Evolutionary conservation across 2,113 vertebrate species (phyloP).

Genomic region (Grus americana): DNA sequence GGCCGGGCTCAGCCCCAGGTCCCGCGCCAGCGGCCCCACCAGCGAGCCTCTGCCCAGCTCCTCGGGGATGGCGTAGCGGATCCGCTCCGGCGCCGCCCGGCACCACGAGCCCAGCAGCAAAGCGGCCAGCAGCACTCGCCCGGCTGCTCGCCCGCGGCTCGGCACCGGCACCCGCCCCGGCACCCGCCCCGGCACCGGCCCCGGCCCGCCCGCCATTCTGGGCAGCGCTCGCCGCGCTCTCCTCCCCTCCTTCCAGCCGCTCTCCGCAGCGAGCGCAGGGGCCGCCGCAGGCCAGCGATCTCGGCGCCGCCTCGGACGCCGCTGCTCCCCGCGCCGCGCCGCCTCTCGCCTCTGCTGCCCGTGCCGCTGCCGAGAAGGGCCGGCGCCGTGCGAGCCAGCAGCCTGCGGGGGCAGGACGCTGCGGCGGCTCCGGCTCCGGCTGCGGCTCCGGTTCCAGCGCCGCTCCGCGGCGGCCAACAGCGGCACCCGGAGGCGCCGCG

Average conservation of each 20-base stretch:
- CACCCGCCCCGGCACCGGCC: too few relatives aligned
- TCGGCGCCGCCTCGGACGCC: background rate
- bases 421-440: background rate
- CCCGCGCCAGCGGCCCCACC: conserved; percentile 44
- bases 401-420: background rate
- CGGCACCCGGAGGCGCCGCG: conserved; percentile 1
- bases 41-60: conserved; percentile 44
- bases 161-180: too few relatives aligned
- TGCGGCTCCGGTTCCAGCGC: background rate
- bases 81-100: background rate
- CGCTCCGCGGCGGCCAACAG: background rate
- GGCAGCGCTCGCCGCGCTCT: background rate
- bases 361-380: background rate
- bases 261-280: background rate
- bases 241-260: background rate
- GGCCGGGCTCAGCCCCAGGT: background rate
- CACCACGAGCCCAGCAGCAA: background rate
- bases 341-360: background rate
- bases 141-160: background rate
- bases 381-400: background rate
- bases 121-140: background rate
- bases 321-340: background rate
- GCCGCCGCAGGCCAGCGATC: too few relatives aligned
- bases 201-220: background rate
- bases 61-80: conserved; percentile 21